Percentiles rank a stretch among this genome's conserved stretches.
Conservation (phyloP, 2,888 invertebrate genomes). For the Meta bourneti region DNA sequence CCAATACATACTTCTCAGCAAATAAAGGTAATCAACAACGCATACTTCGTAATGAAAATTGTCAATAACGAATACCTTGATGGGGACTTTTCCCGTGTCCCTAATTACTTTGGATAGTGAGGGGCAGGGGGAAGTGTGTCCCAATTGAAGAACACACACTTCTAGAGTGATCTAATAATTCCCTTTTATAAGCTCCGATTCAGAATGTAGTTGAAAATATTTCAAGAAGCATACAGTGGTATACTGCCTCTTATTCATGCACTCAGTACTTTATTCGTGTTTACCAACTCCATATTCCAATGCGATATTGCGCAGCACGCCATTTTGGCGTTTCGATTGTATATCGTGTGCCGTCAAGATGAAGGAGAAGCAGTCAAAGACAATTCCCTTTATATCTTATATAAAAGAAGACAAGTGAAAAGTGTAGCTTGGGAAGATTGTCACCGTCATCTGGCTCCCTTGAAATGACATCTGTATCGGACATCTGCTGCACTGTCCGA, state of each 20-base stretch:
- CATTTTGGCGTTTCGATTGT: neutral
- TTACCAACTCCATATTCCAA: neutral
- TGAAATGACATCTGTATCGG: neutral
- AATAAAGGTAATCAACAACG: no score
- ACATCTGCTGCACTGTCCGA: neutral
- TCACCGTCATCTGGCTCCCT: neutral
- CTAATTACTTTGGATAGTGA: no score
- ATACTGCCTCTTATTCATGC: neutral
- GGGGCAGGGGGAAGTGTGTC: no score
- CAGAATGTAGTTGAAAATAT: no score
- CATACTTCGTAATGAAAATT: no score
- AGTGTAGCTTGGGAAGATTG: neutral
- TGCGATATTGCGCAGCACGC: neutral
- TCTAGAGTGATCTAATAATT: no score
- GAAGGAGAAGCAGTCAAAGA: neutral
- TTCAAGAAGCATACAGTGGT: no score
- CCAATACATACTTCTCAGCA: no score
- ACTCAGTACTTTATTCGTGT: neutral
- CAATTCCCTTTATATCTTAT: neutral
- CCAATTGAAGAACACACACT: no score
- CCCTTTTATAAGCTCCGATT: no score
- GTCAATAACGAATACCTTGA: no score
- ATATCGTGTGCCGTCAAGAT: neutral
- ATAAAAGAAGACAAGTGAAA: conserved; percentile 1
- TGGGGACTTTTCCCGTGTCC: no score